These are phyloP conservation scores for Formica exsecta DNA, from an alignment of 1,140 invertebrate genomes.

Conservation along the genomic window DNA sequence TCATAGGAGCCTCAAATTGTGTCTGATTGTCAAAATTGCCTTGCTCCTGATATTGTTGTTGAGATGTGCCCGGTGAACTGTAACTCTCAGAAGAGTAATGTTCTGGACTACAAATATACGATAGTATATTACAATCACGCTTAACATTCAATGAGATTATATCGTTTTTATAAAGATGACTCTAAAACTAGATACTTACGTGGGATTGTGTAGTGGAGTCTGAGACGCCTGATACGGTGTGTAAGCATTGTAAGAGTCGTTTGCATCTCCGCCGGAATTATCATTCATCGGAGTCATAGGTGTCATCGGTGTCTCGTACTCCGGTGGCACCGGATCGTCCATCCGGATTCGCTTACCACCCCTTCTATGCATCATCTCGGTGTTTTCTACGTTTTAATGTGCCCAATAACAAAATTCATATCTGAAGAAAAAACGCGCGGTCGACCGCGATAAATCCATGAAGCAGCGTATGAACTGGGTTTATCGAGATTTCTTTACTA, in stretches of 20 bases:
- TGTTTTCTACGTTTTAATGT: background rate
- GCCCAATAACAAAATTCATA: background rate
- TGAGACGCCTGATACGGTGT: conserved; percentile 84
- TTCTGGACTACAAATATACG: conserved; percentile 75
- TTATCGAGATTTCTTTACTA: no score
- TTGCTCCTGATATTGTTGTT: conserved; percentile 83
- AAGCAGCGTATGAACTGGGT: no score
- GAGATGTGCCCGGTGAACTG: conserved; percentile 82
- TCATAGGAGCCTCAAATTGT: conserved; percentile 85
- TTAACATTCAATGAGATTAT: background rate
- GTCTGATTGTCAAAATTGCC: conserved; percentile 78
- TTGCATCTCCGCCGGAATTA: conserved; percentile 85
- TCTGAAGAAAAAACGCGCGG: background rate
- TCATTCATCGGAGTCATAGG: conserved; percentile 91
- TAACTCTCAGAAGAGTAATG: conserved; percentile 84
- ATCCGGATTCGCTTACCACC: conserved; percentile 96
- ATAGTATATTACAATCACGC: background rate
- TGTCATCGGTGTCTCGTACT: conserved; percentile 94
- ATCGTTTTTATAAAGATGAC: no score
- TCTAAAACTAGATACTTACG: conserved; percentile 71
- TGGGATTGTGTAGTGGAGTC: conserved; percentile 86
- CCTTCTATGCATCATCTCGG: conserved; percentile 91
- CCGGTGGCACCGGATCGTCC: conserved; percentile 94
- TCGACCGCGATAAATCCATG: no score
- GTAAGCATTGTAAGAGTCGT: conserved; percentile 85